Conservation (phyloP, 1,140 invertebrate species). For the Drosophila seguyi region DNA sequence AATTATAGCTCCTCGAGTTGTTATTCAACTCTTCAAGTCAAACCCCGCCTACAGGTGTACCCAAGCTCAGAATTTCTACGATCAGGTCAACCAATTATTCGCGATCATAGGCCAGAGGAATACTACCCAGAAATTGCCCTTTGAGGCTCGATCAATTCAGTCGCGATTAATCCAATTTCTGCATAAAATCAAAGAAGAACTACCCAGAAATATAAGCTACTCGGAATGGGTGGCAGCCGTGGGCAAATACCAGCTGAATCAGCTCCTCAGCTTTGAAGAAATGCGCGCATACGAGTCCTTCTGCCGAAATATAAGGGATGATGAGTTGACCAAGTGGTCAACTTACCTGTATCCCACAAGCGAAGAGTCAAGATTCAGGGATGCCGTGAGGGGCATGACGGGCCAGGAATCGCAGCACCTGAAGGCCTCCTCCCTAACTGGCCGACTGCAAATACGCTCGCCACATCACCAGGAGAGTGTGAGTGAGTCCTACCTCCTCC, state of each 20-base stretch:
- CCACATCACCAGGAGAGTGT: constrained; percentile 54
- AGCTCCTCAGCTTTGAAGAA: constrained; percentile 36
- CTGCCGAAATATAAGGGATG: constrained; percentile 17
- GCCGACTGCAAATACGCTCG: constrained; percentile 33
- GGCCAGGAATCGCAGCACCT: constrained; percentile 52
- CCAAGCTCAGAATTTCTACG: constrained; percentile 31
- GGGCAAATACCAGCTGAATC: constrained; percentile 6
- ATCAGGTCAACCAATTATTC: constrained; percentile 51
- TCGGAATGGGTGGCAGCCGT: not conserved
- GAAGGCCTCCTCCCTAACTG: constrained; percentile 7
- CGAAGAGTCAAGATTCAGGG: constrained; percentile 1
- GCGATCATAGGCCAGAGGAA: constrained; percentile 23
- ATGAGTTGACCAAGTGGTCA: no score
- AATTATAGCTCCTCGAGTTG: constrained; percentile 36
- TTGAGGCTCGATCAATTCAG: not conserved
- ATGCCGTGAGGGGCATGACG: constrained; percentile 46
- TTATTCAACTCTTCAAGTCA: constrained; percentile 44
- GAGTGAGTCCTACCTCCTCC: constrained; percentile 52
- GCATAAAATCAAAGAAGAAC: not conserved
- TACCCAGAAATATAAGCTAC: not conserved
- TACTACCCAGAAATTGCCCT: not conserved
- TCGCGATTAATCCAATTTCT: not conserved
- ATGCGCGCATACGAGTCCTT: constrained; percentile 17
- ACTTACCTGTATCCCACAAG: not conserved
- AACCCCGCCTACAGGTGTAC: constrained; percentile 40